phyloP scores from a whole-genome alignment of 2,888 invertebrate species.

The Bibio marci region DNA sequence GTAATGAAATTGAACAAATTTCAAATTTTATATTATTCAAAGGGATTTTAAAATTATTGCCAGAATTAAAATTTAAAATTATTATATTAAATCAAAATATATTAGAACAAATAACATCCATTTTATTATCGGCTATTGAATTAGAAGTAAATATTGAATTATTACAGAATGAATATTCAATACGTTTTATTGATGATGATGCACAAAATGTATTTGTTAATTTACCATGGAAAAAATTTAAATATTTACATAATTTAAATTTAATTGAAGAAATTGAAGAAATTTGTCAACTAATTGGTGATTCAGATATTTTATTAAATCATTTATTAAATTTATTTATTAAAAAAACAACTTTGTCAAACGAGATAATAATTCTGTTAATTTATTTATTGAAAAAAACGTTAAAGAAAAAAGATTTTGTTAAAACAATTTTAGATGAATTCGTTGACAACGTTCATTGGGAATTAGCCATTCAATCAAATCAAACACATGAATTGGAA shows the following conservation, averaged over 20 bases:
- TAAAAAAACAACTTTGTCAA: constrained; percentile 32
- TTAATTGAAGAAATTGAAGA: constrained; percentile 34
- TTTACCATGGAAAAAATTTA: constrained; percentile 46
- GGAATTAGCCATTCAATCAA: constrained; percentile 22
- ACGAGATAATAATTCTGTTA: constrained; percentile 34
- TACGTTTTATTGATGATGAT: constrained; percentile 23
- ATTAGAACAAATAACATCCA: constrained; percentile 37
- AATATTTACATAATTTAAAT: constrained; percentile 34
- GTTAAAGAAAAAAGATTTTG: constrained; percentile 12
- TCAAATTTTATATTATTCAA: constrained; percentile 43
- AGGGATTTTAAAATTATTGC: constrained; percentile 46
- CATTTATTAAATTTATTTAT: constrained; percentile 40
- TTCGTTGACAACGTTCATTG: constrained; percentile 22
- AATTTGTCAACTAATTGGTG: constrained; percentile 37
- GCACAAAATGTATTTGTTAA: constrained; percentile 22
- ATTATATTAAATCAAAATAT: constrained; percentile 36
- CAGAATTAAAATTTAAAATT: constrained; percentile 35
- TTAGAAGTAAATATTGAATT: constrained; percentile 31
- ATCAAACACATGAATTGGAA: constrained; percentile 17
- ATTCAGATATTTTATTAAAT: constrained; percentile 40
- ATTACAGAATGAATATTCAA: constrained; percentile 33
- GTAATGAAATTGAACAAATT: constrained; percentile 45
- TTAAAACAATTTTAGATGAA: constrained; percentile 18
- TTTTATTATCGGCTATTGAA: constrained; percentile 36
- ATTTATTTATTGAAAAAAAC: constrained; percentile 5